A percentile compares a stretch with the other conserved stretches of the same genome.
Conservation (phyloP, 2,888 invertebrate species). For the Tipula helvola region DNA sequence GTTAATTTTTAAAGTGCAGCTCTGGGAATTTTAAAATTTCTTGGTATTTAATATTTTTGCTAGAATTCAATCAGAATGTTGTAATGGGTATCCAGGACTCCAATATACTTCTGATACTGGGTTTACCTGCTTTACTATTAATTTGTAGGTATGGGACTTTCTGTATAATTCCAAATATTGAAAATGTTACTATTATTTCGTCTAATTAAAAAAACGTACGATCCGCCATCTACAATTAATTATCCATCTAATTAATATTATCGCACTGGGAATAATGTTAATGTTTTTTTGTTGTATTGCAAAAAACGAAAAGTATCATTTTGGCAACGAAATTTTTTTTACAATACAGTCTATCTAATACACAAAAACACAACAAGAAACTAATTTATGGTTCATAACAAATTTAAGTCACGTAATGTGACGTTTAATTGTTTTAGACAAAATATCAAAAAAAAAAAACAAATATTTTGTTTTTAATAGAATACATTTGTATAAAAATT, state of each 20-base stretch:
- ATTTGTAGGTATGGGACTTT: no score
- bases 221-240: background rate
- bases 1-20: no score
- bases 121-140: no score
- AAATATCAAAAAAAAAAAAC: background rate
- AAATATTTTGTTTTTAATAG: background rate
- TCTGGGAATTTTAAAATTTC: no score
- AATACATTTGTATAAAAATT: background rate
- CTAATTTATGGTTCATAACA: background rate
- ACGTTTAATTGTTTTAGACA: background rate
- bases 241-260: background rate
- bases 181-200: no score
- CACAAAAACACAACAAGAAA: background rate
- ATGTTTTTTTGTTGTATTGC: no score
- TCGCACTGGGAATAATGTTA: no score
- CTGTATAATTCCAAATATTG: no score
- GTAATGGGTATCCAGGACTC: no score
- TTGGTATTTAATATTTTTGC: no score
- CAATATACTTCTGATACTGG: no score
- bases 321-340: background rate
- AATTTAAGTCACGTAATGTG: background rate
- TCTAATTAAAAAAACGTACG: background rate
- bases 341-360: background rate
- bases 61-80: no score
- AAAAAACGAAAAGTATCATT: background rate